Evolutionary conservation across 2,113 vertebrate genomes (phyloP).

Genomic region (Amphilophus citrinellus): DNA sequence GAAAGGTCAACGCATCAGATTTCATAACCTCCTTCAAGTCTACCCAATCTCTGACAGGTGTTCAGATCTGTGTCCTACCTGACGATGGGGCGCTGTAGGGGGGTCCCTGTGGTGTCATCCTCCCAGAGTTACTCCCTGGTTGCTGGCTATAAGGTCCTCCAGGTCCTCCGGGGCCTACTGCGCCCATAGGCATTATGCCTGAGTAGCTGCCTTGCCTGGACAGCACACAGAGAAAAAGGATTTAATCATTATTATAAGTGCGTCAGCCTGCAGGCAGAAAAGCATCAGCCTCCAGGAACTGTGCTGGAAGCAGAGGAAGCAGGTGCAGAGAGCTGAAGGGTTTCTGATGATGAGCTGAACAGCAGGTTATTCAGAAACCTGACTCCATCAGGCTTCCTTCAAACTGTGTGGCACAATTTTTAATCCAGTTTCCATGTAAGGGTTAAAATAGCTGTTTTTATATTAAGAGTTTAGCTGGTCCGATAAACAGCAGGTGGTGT

Average conservation of each 20-base stretch:
- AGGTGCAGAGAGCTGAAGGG: neutral
- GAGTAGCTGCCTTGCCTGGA: constrained; percentile 88
- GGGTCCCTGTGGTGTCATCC: constrained; percentile 87
- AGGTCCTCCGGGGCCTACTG: constrained; percentile 86
- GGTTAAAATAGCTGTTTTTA: neutral
- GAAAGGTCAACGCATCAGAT: neutral
- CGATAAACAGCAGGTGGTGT: neutral
- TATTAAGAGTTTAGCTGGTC: neutral
- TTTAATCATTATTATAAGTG: neutral
- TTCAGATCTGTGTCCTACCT: constrained; percentile 77
- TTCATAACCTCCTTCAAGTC: neutral
- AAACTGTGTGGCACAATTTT: neutral
- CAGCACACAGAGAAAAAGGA: neutral
- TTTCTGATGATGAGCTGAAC: neutral
- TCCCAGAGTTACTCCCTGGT: constrained; percentile 85
- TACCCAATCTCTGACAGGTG: neutral
- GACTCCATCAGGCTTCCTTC: neutral
- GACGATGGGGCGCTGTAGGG: constrained; percentile 86
- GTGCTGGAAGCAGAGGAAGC: neutral
- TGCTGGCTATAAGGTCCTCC: constrained; percentile 89
- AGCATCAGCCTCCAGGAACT: no score
- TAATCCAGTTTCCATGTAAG: neutral
- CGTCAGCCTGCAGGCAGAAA: neutral
- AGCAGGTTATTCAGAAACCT: neutral
- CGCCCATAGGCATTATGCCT: constrained; percentile 72